These are phyloP conservation scores for Octomys mimax DNA, from an alignment of 2,797 vertebrate species.

Conservation along the genomic window DNA sequence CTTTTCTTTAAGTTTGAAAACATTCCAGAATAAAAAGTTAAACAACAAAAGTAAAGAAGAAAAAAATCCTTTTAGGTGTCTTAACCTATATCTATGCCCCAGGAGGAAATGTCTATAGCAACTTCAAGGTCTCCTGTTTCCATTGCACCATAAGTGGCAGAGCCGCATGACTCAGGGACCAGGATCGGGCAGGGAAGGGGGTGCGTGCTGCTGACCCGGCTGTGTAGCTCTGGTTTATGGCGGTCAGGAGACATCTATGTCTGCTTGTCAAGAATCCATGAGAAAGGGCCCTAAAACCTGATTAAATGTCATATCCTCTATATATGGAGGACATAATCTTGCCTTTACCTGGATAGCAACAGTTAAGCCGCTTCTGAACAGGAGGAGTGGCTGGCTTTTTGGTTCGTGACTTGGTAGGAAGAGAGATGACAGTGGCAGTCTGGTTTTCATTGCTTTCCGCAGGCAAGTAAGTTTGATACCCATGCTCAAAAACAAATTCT, in stretches of 20 bases:
- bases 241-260: accelerated
- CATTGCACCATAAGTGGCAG: not conserved
- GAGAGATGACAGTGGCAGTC: conserved; percentile 81
- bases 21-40: not conserved
- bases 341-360: conserved; percentile 95
- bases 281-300: not conserved
- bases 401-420: conserved; percentile 92
- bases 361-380: conserved; percentile 94
- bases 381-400: conserved; percentile 91
- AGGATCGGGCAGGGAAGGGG: accelerated
- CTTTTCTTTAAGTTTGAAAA: not conserved
- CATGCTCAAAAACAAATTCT: conserved; percentile 95
- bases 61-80: not conserved
- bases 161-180: accelerated
- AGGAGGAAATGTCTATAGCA: not conserved
- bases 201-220: accelerated
- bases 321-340: accelerated
- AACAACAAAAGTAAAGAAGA: not conserved
- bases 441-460: conserved; percentile 93
- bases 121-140: not conserved
- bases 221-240: not conserved
- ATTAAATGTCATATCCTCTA: accelerated
- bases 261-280: not conserved
- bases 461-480: conserved; percentile 94
- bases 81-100: not conserved